Base-by-base conservation (phyloP, 37 sponge, comb jelly and placozoan species). In the Lycopodina hypogea region DNA sequence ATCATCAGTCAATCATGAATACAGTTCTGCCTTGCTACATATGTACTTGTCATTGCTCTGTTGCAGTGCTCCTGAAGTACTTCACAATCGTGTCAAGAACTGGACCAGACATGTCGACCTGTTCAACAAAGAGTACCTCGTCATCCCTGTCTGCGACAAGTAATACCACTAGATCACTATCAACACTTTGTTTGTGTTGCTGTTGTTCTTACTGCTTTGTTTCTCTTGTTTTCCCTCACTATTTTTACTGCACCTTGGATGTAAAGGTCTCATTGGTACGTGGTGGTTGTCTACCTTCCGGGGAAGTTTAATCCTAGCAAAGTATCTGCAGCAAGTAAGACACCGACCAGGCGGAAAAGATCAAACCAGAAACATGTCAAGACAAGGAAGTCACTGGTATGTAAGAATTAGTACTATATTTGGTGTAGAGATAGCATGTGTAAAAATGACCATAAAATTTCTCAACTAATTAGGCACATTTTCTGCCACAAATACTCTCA, bases 21-120 rank as follows among this genome's bases (percentile, higher is more conserved):
- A n/a, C n/a, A n/a, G n/a, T n/a, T n/a, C n/a, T n/a, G n/a, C n/a
- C n/a, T n/a, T n/a, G n/a, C n/a, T n/a, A n/a, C n/a, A n/a, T n/a
- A n/a, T n/a, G n/a, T n/a, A n/a, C n/a, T n/a, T n/a, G n/a, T n/a
- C n/a, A n/a, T n/a, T n/a, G n/a, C n/a, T n/a, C n/a, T n/a, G n/a
- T n/a, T n/a, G n/a, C n/a, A n/a, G n/a, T n/a, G 48, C 71, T 15
- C 80, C 84, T 28, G 75, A 90, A 30, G 51, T 53, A 29, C 2
- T 83, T 8, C 93, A 95, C 56, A 48, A 51, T 56, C 60, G 87
- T 50, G 96, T 95, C 9, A 85, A 88, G 77, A 85, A 84, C 0
- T 95, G 96, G 96, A 95, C 96, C 24, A 81, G 80, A 56, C 75
- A 83, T 75, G 93, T 95, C 56, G 86, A 95, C 73, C 66, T 95